Conservation (phyloP, 1,140 invertebrate genomes). For the Ceratosolen solmsi region DNA sequence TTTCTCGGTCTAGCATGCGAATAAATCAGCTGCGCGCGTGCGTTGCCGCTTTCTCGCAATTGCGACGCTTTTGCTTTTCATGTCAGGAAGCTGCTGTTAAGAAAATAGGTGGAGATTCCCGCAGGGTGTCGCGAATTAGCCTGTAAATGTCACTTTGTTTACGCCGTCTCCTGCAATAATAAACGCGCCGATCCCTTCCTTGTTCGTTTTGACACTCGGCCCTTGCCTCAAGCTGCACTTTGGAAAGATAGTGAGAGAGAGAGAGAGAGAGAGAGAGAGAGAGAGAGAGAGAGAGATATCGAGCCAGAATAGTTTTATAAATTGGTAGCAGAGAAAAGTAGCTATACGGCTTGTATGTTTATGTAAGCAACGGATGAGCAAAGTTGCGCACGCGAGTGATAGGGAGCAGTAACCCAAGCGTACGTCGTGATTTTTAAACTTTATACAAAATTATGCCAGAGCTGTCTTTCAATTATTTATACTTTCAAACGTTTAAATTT, state of each 20-base stretch:
- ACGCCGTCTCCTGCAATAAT: no score
- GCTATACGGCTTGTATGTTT: not conserved
- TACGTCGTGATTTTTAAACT: not conserved
- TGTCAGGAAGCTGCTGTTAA: not conserved
- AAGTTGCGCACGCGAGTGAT: not conserved
- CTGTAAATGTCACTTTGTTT: not conserved
- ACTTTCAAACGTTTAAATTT: no score
- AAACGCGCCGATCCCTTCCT: not conserved
- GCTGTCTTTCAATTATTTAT: no score
- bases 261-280: no score
- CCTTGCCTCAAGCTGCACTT: not conserved
- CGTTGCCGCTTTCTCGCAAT: no score
- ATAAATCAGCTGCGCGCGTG: no score
- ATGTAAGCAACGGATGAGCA: not conserved
- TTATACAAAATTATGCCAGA: not conserved
- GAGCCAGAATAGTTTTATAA: no score
- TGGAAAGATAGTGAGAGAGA: no score
- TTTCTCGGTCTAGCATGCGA: no score
- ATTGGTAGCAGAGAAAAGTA: not conserved
- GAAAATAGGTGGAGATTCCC: no score
- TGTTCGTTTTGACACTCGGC: constrained; percentile 26
- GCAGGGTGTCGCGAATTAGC: not conserved
- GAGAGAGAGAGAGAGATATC: not conserved
- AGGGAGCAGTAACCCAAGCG: not conserved
- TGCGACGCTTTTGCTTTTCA: not conserved